Evolutionary conservation across 2,113 vertebrate species (phyloP), one percentile per base, ranked within the genome.

Genomic region (Heterotis niloticus): DNA sequence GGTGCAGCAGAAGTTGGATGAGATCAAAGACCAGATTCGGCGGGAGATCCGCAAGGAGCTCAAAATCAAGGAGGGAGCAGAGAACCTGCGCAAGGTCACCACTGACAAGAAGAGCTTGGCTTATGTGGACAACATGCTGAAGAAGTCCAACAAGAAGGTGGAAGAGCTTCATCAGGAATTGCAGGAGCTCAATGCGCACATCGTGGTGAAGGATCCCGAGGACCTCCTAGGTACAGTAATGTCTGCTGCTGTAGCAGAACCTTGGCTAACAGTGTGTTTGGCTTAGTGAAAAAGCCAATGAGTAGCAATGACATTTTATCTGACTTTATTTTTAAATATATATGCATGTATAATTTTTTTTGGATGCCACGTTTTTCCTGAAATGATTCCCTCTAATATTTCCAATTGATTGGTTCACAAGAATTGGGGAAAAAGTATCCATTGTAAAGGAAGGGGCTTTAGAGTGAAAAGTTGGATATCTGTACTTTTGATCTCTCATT

Each of bases 51-150:
- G 97, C 84, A 99, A 99, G 84, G 98, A 99, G 92, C 93, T 99
- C 85, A 99, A 99, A 93, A 99, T 99, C 87, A 99, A 99, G 90
- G 98, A 98, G 86, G 98, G 98, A 79, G 95, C 97, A 0, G 97
- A 99, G 91, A 99, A 99, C 90, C 92, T 99, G 82, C 94, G 96
- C 79, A 95, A 94, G 89, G 98, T 98, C 78, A 99, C 96, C 84
- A 99, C 97, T 0, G 96, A 99, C 91, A 99, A 99, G 93, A 99
- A 99, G 92, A 99, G 92, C 88, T 93, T 99, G 91, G 96, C 97
- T 4, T 98, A 98, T 71, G 96, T 99, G 80, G 98, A 99, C 91
- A 97, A 98, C 91, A 96, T 99, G 94, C 93, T 99, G 87, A 99
- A 99, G 91, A 98, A 98, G 83, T 99, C 96, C 0, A 98, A 96